Evolutionary conservation across 37 sponge, comb jelly and placozoan species (phyloP).

Genomic region (Cliona cf. orientalis): DNA sequence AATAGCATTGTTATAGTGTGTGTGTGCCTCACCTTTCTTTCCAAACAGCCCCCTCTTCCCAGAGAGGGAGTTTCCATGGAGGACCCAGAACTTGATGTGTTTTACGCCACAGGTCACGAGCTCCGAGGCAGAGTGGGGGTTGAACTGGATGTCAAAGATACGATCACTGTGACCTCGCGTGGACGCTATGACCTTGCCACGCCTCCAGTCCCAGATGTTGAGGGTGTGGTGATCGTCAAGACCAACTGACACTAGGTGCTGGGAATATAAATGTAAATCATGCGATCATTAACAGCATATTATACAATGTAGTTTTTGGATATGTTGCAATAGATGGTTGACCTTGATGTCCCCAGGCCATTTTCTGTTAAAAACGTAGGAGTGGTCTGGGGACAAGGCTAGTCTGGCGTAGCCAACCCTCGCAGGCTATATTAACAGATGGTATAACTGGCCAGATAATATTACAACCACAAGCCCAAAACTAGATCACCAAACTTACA

Average conservation of each 20-base stretch:
- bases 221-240: constrained; percentile 87
- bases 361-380: too few relatives aligned
- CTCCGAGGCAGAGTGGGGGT: constrained; percentile 49
- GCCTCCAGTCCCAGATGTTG: constrained; percentile 90
- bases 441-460: too few relatives aligned
- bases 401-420: too few relatives aligned
- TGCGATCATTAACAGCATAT: too few relatives aligned
- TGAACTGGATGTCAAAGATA: constrained; percentile 91
- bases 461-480: too few relatives aligned
- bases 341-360: too few relatives aligned
- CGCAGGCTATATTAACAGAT: too few relatives aligned
- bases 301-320: too few relatives aligned
- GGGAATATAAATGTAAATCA: too few relatives aligned
- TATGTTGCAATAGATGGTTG: too few relatives aligned
- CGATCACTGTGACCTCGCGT: constrained; percentile 75
- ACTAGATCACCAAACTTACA: constrained; percentile 44
- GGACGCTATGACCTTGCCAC: constrained; percentile 81
- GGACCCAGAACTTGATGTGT: constrained; percentile 97
- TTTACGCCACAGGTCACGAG: constrained; percentile 95
- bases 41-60: constrained; percentile 92
- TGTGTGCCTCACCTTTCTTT: constrained; percentile 64
- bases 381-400: too few relatives aligned
- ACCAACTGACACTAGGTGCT: constrained; percentile 90
- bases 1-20: not conserved
- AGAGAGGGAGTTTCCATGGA: constrained; percentile 89